Evolutionary conservation across 1,140 invertebrate species (phyloP).

Genomic region (Hylyphantes graminicola): DNA sequence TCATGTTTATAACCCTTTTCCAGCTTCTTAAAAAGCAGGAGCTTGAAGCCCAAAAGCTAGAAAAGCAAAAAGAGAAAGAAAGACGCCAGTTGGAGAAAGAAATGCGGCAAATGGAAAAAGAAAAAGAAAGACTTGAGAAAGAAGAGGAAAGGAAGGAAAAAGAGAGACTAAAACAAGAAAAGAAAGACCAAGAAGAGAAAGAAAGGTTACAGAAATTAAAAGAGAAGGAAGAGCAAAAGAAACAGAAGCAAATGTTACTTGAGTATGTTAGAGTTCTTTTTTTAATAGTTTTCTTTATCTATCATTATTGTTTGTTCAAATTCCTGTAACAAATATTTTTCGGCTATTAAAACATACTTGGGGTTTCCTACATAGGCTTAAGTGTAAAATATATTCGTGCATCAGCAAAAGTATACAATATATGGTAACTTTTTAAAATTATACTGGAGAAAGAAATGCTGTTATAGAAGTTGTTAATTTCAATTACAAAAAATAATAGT

Average conservation of each 20-base stretch:
- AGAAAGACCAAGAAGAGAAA: slow-evolving; percentile 54
- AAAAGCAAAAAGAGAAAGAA: slow-evolving; percentile 18
- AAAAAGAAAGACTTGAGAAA: slow-evolving; percentile 24
- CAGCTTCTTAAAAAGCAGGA: slow-evolving; percentile 42
- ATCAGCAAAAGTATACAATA: too few relatives aligned
- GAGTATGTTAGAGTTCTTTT: slow-evolving; percentile 2
- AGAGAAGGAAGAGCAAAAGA: slow-evolving; percentile 31
- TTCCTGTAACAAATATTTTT: too few relatives aligned
- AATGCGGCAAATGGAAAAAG: not conserved
- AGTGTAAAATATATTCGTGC: too few relatives aligned
- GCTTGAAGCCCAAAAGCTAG: not conserved
- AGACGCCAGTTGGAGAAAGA: slow-evolving; percentile 5
- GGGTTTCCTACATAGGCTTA: too few relatives aligned
- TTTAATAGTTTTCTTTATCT: too few relatives aligned
- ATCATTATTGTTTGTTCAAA: too few relatives aligned
- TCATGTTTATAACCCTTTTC: not conserved
- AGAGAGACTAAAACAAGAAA: slow-evolving; percentile 42
- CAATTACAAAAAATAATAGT: not conserved
- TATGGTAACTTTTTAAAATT: too few relatives aligned
- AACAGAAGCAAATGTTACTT: slow-evolving; percentile 2
- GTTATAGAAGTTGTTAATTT: not conserved
- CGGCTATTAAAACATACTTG: too few relatives aligned
- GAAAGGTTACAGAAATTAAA: slow-evolving; percentile 40
- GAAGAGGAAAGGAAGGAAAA: slow-evolving; percentile 47
- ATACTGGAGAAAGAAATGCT: too few relatives aligned